Conservation (phyloP, 2,113 vertebrate genomes). For the Tragelaphus buxtoni region DNA sequence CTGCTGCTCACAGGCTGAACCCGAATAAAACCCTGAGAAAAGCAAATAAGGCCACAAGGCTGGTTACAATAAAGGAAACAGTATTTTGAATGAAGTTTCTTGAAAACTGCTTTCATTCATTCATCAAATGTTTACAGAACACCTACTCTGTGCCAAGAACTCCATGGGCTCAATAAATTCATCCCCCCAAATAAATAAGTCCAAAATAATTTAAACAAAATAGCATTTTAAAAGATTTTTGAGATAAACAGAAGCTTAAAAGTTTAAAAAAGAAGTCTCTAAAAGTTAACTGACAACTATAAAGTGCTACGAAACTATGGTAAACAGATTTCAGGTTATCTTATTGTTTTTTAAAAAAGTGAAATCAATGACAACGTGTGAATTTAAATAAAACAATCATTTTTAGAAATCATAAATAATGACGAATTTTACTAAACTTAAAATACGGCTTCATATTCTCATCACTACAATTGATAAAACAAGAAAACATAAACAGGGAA, state of each 20-base stretch:
- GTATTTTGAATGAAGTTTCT: neutral
- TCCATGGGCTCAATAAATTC: neutral
- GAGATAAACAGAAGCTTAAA: conserved; percentile 16
- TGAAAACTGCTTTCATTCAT: conserved; percentile 10
- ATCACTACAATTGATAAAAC: conserved; percentile 63
- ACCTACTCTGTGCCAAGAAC: neutral
- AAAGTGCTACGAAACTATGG: neutral
- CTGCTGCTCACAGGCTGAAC: neutral
- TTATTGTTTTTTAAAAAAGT: neutral
- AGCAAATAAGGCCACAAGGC: neutral
- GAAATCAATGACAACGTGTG: neutral
- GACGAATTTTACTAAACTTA: conserved; percentile 24
- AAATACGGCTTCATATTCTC: conserved; percentile 60
- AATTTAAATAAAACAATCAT: conserved; percentile 29
- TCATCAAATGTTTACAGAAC: conserved; percentile 4
- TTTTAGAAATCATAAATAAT: conserved; percentile 44
- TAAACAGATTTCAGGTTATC: neutral
- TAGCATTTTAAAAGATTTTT: conserved; percentile 10
- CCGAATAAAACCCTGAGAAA: neutral
- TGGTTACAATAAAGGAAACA: neutral
- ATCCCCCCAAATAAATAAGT: neutral
- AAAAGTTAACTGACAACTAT: conserved; percentile 2
- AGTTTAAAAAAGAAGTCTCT: neutral
- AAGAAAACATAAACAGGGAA: conserved; percentile 58
- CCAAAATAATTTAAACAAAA: neutral